phyloP scores from a whole-genome alignment of 2,113 vertebrate genomes.

The Pelmatolapia mariae region DNA sequence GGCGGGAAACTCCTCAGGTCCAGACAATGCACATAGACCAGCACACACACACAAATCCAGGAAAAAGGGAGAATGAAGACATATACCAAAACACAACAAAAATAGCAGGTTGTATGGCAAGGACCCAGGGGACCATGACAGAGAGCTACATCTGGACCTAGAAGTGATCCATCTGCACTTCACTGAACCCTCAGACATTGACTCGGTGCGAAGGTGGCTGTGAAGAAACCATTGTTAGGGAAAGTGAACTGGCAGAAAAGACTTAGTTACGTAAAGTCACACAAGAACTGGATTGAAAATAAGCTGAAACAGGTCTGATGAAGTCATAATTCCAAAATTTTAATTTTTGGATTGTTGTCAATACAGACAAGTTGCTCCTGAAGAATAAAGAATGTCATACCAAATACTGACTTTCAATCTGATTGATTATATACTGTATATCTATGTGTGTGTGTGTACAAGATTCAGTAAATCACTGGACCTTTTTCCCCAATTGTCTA shows the following conservation, averaged over 20 bases:
- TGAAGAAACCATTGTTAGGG: not conserved
- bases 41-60: rapidly evolving
- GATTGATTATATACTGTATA: not conserved
- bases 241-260: not conserved
- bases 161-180: not conserved
- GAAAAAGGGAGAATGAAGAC: no score
- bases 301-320: not conserved
- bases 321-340: not conserved
- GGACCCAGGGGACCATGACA: no score
- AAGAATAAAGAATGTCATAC: not conserved
- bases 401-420: not conserved
- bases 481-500: not conserved
- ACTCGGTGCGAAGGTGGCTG: not conserved
- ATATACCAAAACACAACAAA: no score
- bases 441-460: not conserved
- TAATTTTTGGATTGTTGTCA: not conserved
- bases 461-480: not conserved
- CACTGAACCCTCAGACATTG: rapidly evolving
- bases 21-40: not conserved
- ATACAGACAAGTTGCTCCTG: not conserved
- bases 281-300: not conserved
- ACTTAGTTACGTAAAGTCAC: not conserved
- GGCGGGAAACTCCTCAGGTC: not conserved
- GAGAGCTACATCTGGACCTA: no score
- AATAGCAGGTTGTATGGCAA: no score